Percentiles rank a stretch among this genome's conserved stretches.
These are phyloP conservation scores for Diorhabda carinulata DNA, from an alignment of 1,140 invertebrate genomes.

Conservation along the genomic window DNA sequence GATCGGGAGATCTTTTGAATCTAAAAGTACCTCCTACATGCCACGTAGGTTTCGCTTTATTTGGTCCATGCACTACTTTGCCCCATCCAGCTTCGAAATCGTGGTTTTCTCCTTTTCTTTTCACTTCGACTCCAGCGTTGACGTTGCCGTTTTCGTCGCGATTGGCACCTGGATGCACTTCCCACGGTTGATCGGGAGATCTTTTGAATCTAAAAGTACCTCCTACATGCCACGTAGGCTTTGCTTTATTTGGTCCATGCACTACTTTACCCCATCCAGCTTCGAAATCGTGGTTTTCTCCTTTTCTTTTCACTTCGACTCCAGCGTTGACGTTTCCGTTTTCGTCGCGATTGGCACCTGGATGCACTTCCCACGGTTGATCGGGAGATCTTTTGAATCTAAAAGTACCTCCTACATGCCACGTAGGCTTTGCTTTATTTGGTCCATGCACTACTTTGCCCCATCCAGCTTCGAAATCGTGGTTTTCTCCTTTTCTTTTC, in stretches of 20 bases:
- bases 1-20: constrained; percentile 15
- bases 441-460: constrained; percentile 24
- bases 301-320: constrained; percentile 20
- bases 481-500: constrained; percentile 8
- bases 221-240: constrained; percentile 29
- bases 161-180: constrained; percentile 21
- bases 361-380: constrained; percentile 23
- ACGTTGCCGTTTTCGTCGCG: constrained; percentile 28
- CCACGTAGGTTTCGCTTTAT: constrained; percentile 28
- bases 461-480: constrained; percentile 27
- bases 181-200: constrained; percentile 11
- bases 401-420: constrained; percentile 28
- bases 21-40: constrained; percentile 26
- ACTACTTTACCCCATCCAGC: constrained; percentile 27
- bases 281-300: constrained; percentile 25
- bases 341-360: constrained; percentile 21
- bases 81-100: constrained; percentile 28
- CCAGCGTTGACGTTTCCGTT: constrained; percentile 23
- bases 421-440: constrained; percentile 25
- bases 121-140: constrained; percentile 16
- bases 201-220: constrained; percentile 20
- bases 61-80: constrained; percentile 23
- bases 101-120: constrained; percentile 27
- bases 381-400: constrained; percentile 7
- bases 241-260: constrained; percentile 23